Percentiles rank a stretch among this genome's conserved stretches.
Evolutionary conservation across 2,113 vertebrate species (phyloP).

Genomic region (Pagrus major): DNA sequence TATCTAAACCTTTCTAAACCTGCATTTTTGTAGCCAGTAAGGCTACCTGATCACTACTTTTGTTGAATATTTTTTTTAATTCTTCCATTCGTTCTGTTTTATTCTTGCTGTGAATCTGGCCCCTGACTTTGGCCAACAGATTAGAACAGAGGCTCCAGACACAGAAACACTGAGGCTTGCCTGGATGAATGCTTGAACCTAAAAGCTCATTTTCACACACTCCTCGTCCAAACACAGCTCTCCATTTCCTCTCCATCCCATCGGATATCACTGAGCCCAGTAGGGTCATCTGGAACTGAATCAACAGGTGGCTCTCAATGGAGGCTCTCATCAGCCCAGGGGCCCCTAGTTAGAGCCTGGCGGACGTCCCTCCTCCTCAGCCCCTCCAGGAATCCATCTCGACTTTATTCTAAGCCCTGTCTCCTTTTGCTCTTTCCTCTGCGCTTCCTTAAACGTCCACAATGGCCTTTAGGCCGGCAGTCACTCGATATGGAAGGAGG

Average conservation of each 20-base stretch:
- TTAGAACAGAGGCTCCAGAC: neutral
- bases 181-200: neutral
- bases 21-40: too few species aligned
- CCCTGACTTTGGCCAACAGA: neutral
- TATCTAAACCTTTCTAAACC: too few species aligned
- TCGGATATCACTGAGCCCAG: conserved; percentile 64
- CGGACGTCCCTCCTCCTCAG: conserved; percentile 28
- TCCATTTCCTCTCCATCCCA: conserved; percentile 64
- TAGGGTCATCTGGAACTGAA: conserved; percentile 78
- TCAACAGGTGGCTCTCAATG: conserved; percentile 81
- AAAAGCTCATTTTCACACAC: conserved; percentile 17
- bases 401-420: conserved; percentile 54
- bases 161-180: neutral
- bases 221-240: conserved; percentile 18
- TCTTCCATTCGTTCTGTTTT: neutral
- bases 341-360: conserved; percentile 31
- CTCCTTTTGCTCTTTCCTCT: conserved; percentile 53
- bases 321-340: conserved; percentile 51
- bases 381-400: conserved; percentile 56
- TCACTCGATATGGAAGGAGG: conserved; percentile 70
- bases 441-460: conserved; percentile 64
- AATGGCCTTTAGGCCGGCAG: conserved; percentile 55
- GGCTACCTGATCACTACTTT: too few species aligned
- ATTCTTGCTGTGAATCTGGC: neutral
- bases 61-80: neutral